phyloP scores from a whole-genome alignment of 2,113 vertebrate genomes.

The Piprites chloris region DNA sequence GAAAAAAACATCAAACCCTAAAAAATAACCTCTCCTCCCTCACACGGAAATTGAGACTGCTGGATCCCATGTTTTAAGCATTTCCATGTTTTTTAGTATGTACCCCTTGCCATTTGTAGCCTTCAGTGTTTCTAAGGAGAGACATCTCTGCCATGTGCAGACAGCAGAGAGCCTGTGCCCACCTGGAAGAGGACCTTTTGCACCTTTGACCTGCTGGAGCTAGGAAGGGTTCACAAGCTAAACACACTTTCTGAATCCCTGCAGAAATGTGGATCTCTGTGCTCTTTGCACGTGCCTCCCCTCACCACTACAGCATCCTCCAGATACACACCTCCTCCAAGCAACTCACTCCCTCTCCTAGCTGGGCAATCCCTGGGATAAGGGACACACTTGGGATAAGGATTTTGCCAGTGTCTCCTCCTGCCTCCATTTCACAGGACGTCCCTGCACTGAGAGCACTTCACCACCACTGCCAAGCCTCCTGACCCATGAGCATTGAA shows the following conservation, averaged over 20 bases:
- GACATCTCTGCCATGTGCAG: fast-evolving
- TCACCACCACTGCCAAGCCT: neutral
- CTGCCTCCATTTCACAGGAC: neutral
- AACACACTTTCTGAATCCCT: neutral
- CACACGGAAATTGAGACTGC: neutral
- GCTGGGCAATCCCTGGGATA: too few species aligned
- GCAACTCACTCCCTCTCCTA: fast-evolving
- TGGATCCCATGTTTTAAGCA: neutral
- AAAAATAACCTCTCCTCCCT: neutral
- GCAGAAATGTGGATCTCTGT: neutral
- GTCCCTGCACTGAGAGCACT: neutral
- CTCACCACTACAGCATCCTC: neutral
- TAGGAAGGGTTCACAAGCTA: neutral
- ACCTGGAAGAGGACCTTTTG: neutral
- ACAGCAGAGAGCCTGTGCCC: neutral
- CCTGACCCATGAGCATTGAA: fast-evolving
- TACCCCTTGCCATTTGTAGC: neutral
- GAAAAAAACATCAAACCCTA: neutral
- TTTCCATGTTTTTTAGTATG: neutral
- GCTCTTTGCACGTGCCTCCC: neutral
- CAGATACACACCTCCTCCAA: fast-evolving
- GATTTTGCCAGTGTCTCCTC: neutral
- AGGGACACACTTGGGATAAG: neutral
- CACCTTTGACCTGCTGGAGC: neutral
- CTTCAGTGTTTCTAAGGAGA: neutral